Evolutionary conservation across 2,888 invertebrate genomes (phyloP), one percentile per base, ranked within the genome.

Genomic region (Phaonia tiefii): DNA sequence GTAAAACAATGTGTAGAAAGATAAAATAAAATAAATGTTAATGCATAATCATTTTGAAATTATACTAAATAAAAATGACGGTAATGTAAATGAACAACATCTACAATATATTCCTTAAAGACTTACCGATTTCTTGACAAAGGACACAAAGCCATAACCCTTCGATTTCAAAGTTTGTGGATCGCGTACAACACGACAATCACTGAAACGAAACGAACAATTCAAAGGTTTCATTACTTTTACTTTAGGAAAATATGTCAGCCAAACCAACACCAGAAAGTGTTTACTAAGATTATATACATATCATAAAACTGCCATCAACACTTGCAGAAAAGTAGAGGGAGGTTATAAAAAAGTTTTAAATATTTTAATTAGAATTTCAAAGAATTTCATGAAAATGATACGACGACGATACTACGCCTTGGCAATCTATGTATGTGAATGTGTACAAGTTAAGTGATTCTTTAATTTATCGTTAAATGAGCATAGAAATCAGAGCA

Each of bases 61-160:
- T 25, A 22, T 31, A 31, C 8, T 31, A 31, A 8, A 5, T 31
- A 8, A 39, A 3, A 56, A n/a, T n/a, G n/a, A n/a, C n/a, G n/a
- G n/a, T n/a, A n/a, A n/a, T n/a, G n/a, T n/a, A n/a, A n/a, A n/a
- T n/a, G n/a, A n/a, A n/a, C n/a, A n/a, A n/a, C n/a, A n/a, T n/a
- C n/a, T n/a, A n/a, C n/a, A n/a, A n/a, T n/a, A n/a, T n/a, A n/a
- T n/a, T 46, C 13, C 7, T 44, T 63, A 17, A 10, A 58, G 42
- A 93, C 96, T 95, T 92, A 96, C 96, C 92, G 97, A 95, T 94
- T 99, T 98, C 92, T 98, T 98, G 89, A 99, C 95, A 92, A 98
- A 99, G 22, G 99, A 99, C 42, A 99, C 99, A 92, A 99, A 99
- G 79, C 99, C 99, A 93, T 99, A 99, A 89, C 99, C 99, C 93